phyloP scores from a whole-genome alignment of 2,113 vertebrate genomes.

The Columbina picui region DNA sequence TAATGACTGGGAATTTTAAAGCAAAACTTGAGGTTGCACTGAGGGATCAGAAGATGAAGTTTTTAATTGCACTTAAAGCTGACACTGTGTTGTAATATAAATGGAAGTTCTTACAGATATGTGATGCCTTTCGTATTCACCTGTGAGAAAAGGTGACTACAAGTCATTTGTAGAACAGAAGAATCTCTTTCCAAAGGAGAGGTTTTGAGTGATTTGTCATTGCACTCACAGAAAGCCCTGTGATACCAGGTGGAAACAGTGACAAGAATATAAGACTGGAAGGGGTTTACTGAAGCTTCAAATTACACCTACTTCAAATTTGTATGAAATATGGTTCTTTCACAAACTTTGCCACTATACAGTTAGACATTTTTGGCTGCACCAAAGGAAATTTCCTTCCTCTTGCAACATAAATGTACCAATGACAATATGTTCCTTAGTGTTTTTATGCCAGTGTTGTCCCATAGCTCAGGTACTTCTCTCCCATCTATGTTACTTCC shows the following conservation, averaged over 20 bases:
- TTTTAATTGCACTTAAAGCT: background rate
- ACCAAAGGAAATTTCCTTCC: background rate
- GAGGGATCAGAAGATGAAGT: background rate
- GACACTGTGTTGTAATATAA: background rate
- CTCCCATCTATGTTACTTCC: background rate
- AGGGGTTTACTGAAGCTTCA: background rate
- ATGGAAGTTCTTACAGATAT: background rate
- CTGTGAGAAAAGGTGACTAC: background rate
- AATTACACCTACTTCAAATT: background rate
- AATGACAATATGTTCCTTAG: background rate
- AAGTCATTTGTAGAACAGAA: background rate
- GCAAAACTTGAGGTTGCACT: background rate
- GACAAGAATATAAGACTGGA: background rate
- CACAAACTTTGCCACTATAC: background rate
- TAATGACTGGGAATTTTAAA: background rate
- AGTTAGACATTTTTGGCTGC: background rate
- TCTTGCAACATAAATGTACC: background rate
- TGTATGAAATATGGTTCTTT: background rate
- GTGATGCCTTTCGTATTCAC: background rate
- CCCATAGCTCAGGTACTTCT: background rate
- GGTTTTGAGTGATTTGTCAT: background rate
- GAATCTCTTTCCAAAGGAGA: background rate
- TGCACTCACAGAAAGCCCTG: background rate
- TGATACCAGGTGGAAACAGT: background rate
- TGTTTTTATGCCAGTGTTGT: background rate